phyloP scores from a whole-genome alignment of 2,113 vertebrate species.

The Dicentrarchus labrax region DNA sequence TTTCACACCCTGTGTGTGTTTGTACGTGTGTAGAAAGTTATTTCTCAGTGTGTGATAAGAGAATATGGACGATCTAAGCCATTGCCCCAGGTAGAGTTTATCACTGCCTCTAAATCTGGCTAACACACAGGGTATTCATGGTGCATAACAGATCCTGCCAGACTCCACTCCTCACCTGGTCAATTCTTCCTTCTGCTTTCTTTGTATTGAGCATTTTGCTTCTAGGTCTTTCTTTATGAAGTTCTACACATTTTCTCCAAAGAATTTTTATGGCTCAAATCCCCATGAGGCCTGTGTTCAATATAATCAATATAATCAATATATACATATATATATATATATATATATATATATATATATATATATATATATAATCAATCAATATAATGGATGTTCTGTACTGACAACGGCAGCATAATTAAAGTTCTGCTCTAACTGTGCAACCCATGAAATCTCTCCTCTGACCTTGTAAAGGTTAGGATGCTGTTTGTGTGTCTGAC shows the following conservation, averaged over 20 bases:
- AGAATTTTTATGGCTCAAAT: not conserved
- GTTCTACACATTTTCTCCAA: not conserved
- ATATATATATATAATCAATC: no score
- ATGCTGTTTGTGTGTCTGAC: slow-evolving; percentile 26
- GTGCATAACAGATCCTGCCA: slow-evolving; percentile 8
- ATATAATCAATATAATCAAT: no score
- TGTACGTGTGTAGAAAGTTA: slow-evolving; percentile 54
- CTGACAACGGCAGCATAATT: slow-evolving; percentile 5
- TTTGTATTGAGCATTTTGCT: not conserved
- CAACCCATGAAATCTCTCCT: not conserved
- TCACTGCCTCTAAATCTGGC: slow-evolving; percentile 46
- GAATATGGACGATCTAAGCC: slow-evolving; percentile 46
- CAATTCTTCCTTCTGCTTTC: not conserved
- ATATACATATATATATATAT: no score
- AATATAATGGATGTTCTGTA: no score
- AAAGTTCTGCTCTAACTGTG: not conserved
- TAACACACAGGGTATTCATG: slow-evolving; percentile 44
- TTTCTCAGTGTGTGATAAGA: slow-evolving; percentile 54
- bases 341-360: no score
- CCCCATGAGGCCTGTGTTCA: not conserved
- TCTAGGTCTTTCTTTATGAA: slow-evolving; percentile 3
- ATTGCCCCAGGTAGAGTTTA: slow-evolving; percentile 46
- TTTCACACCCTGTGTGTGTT: slow-evolving; percentile 55
- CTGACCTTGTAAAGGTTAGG: slow-evolving; percentile 19
- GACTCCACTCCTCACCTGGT: slow-evolving; percentile 22